A percentile compares a stretch with the other conserved stretches of the same genome.
These are phyloP conservation scores for Hydropsyche tenuis DNA, from an alignment of 1,140 invertebrate genomes.

Conservation along the genomic window DNA sequence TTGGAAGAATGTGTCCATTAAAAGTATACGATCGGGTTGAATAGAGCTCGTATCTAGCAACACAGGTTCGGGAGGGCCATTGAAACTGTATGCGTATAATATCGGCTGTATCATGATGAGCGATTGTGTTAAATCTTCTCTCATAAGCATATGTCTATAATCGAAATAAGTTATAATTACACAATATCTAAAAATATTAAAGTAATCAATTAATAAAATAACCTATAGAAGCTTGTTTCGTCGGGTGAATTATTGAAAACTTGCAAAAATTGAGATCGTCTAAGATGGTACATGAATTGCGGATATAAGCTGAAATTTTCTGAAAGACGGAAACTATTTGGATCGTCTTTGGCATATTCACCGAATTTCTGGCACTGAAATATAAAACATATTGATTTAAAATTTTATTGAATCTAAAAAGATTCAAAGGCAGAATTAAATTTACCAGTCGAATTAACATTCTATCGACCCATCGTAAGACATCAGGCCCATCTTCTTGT, in stretches of 20 bases:
- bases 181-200: not conserved
- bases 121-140: conserved; percentile 96
- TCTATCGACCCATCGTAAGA: conserved; percentile 97
- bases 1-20: conserved; percentile 99
- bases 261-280: conserved; percentile 98
- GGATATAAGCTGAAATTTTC: conserved; percentile 99
- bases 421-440: conserved; percentile 7
- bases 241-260: conserved; percentile 99
- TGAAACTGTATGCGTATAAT: conserved; percentile 97
- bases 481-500: conserved; percentile 95
- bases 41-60: conserved; percentile 97
- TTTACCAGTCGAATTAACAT: conserved; percentile 93
- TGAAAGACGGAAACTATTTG: conserved; percentile 91
- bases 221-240: conserved; percentile 99
- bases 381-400: conserved; percentile 28
- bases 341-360: conserved; percentile 97
- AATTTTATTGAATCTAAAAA: not conserved
- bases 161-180: conserved; percentile 26
- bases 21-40: conserved; percentile 93
- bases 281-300: conserved; percentile 99
- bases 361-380: conserved; percentile 98
- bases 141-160: conserved; percentile 91
- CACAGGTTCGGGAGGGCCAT: conserved; percentile 96
- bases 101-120: conserved; percentile 99
- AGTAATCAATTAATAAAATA: conserved; percentile 36